Conservation (phyloP, 1,140 invertebrate species). For the Oscheius sp. region DNA sequence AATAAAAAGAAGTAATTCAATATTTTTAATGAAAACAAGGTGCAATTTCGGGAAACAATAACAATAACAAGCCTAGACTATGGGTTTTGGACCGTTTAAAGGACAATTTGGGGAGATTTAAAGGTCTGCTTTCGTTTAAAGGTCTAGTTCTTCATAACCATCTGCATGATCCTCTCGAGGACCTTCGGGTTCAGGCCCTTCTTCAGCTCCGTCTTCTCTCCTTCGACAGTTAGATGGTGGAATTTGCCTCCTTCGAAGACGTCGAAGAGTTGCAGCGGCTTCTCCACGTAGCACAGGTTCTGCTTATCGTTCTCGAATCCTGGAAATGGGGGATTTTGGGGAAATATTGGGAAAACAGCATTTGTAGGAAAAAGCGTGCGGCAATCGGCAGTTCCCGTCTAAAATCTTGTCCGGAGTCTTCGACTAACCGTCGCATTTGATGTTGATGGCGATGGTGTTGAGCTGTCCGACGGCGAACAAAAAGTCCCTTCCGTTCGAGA, state of each 20-base stretch:
- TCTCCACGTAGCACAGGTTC: conserved; percentile 26
- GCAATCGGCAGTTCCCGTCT: too few species aligned
- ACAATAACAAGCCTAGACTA: neutral
- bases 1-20: too few species aligned
- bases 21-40: neutral
- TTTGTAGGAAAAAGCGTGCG: neutral
- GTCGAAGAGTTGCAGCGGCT: neutral
- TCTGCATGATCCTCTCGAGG: conserved; percentile 37
- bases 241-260: neutral
- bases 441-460: conserved; percentile 60
- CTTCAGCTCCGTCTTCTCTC: neutral
- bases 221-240: neutral
- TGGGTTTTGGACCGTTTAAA: too few species aligned
- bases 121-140: too few species aligned
- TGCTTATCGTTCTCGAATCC: conserved; percentile 10
- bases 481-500: conserved; percentile 50
- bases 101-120: too few species aligned
- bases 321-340: neutral
- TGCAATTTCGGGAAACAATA: neutral
- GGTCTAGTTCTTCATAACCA: conserved; percentile 32
- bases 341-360: conserved; percentile 2
- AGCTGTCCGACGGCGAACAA: conserved; percentile 57
- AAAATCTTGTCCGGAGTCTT: too few species aligned
- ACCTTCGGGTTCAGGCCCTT: conserved; percentile 40
- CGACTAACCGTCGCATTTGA: conserved; percentile 38